A percentile compares a stretch with the other conserved stretches of the same genome.
Evolutionary conservation across 2,888 invertebrate species (phyloP).

Genomic region (Candidula unifasciata): DNA sequence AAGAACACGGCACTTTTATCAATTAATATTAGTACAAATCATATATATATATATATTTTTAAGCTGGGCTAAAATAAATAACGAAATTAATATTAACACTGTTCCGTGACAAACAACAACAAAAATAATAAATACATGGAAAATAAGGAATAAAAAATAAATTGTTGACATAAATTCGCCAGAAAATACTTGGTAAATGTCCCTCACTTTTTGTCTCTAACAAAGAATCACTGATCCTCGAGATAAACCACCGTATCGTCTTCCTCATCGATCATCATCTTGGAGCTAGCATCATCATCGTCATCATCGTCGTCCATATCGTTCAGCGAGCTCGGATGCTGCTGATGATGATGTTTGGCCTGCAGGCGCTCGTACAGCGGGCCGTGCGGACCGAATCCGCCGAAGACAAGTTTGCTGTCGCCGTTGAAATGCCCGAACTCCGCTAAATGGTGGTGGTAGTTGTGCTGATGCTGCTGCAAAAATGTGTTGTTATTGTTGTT

Average conservation of each 20-base stretch:
- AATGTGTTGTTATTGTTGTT: slow-evolving; percentile 24
- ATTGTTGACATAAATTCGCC: too few species aligned
- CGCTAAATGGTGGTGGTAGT: slow-evolving; percentile 24
- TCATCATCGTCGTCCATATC: slow-evolving; percentile 37
- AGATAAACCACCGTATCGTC: slow-evolving; percentile 75
- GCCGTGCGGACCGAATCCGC: slow-evolving; percentile 26
- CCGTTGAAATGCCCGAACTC: slow-evolving; percentile 28
- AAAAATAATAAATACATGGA: too few species aligned
- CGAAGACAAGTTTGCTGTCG: slow-evolving; percentile 25
- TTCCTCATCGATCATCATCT: slow-evolving; percentile 65
- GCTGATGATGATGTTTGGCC: slow-evolving; percentile 28
- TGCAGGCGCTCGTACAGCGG: slow-evolving; percentile 21
- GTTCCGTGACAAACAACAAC: too few species aligned
- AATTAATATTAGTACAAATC: too few species aligned
- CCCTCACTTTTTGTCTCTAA: slow-evolving; percentile 50
- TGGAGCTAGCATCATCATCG: slow-evolving; percentile 52
- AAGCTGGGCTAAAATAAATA: too few species aligned
- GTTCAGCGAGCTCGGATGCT: slow-evolving; percentile 11
- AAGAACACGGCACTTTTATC: too few species aligned
- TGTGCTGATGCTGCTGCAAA: slow-evolving; percentile 25
- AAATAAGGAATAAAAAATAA: too few species aligned
- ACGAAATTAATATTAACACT: too few species aligned
- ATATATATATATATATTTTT: too few species aligned
- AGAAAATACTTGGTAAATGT: not conserved
- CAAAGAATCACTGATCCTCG: slow-evolving; percentile 67